Percentiles rank a stretch among this genome's conserved stretches.
phyloP scores from a whole-genome alignment of 2,797 vertebrate species.

The Poeciliopsis paucimaculata region DNA sequence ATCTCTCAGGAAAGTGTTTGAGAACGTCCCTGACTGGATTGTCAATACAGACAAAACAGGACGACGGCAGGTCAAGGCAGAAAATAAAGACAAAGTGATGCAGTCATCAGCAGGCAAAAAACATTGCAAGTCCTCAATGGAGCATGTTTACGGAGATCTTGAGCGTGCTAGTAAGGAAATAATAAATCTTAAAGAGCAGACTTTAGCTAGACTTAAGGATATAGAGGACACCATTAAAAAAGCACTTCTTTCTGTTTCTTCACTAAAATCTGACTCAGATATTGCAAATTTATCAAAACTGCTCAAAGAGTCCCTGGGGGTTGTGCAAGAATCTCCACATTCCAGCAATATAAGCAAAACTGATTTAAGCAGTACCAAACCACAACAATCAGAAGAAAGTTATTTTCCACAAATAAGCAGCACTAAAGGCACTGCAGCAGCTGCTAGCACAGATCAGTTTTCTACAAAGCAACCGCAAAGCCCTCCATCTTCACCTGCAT shows the following conservation, averaged over 20 bases:
- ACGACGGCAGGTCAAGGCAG: conserved; percentile 42
- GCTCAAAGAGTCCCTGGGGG: conserved; percentile 88
- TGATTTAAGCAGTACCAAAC: conserved; percentile 81
- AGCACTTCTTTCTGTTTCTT: conserved; percentile 91
- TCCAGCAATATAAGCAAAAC: conserved; percentile 82
- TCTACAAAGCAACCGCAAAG: conserved; percentile 68
- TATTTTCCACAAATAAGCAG: conserved; percentile 19
- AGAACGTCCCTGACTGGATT: conserved; percentile 86
- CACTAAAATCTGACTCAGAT: conserved; percentile 90
- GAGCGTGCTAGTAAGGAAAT: conserved; percentile 92
- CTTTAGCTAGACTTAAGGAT: conserved; percentile 88
- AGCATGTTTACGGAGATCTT: conserved; percentile 89
- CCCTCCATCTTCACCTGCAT: conserved; percentile 87
- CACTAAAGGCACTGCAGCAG: conserved; percentile 36
- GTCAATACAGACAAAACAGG: conserved; percentile 65
- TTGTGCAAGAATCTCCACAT: conserved; percentile 58
- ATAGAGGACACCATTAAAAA: conserved; percentile 93
- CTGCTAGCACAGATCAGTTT: conserved; percentile 46
- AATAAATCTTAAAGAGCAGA: conserved; percentile 91
- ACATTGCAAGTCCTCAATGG: conserved; percentile 78
- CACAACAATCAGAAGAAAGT: conserved; percentile 48
- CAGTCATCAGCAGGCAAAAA: conserved; percentile 66
- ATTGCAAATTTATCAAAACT: conserved; percentile 85
- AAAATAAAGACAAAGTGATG: conserved; percentile 52
- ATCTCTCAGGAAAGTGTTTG: conserved; percentile 85